These are phyloP conservation scores for Clepsis dumicolana DNA, from an alignment of 2,888 invertebrate genomes.

Conservation along the genomic window DNA sequence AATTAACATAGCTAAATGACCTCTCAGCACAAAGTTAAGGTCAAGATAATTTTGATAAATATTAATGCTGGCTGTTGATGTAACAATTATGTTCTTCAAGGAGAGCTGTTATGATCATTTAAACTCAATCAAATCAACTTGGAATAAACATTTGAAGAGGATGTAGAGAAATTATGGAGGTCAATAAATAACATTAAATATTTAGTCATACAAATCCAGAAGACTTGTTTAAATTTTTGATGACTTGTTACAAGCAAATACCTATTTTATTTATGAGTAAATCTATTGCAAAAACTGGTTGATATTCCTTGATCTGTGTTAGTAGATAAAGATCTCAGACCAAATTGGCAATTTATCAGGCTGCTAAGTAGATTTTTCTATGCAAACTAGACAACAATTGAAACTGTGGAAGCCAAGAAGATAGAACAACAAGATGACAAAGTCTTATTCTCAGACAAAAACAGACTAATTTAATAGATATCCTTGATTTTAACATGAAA, in stretches of 20 bases:
- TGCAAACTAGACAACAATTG: too few relatives aligned
- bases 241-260: slow-evolving; percentile 1
- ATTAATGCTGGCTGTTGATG: background rate
- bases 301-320: background rate
- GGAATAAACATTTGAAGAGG: background rate
- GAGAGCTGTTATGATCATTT: background rate
- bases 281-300: background rate
- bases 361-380: too few relatives aligned
- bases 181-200: background rate
- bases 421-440: too few relatives aligned
- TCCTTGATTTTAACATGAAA: too few relatives aligned
- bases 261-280: background rate
- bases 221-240: background rate
- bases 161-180: background rate
- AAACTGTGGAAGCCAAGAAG: too few relatives aligned
- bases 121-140: background rate
- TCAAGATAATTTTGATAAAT: background rate
- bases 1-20: background rate
- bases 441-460: too few relatives aligned
- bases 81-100: background rate
- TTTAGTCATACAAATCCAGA: background rate
- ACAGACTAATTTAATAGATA: too few relatives aligned
- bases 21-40: background rate
- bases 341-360: too few relatives aligned
- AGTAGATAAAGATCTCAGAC: too few relatives aligned